A percentile compares a stretch with the other conserved stretches of the same genome.
Evolutionary conservation across 2,797 vertebrate species (phyloP).

Genomic region (Florisuga fusca): DNA sequence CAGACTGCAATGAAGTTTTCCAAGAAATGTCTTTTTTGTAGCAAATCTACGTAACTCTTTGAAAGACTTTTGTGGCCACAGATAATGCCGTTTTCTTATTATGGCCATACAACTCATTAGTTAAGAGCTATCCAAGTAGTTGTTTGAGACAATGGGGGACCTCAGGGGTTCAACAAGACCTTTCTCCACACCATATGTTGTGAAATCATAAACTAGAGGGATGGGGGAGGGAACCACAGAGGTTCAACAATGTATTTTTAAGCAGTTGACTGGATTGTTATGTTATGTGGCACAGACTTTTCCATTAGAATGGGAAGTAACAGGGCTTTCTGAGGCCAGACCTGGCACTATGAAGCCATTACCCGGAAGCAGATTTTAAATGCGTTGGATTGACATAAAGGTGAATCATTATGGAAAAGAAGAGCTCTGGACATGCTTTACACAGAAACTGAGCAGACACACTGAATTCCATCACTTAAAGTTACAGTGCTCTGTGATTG

Average conservation of each 20-base stretch:
- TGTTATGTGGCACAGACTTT: background rate
- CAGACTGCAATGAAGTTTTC: background rate
- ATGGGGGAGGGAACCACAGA: background rate
- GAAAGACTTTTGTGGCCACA: background rate
- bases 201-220: background rate
- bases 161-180: background rate
- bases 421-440: background rate
- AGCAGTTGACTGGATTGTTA: background rate
- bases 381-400: constrained; percentile 29
- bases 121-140: background rate
- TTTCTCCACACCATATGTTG: fast-evolving
- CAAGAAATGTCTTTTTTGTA: background rate
- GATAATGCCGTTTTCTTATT: background rate
- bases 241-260: background rate
- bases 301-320: background rate
- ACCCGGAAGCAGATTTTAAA: constrained; percentile 30
- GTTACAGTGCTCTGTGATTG: background rate
- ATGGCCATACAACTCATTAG: background rate
- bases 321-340: background rate
- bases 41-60: background rate
- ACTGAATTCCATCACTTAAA: background rate
- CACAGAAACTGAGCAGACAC: background rate
- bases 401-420: constrained; percentile 1
- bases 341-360: background rate
- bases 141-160: background rate